Base-by-base conservation (phyloP, 2,797 vertebrate species). In the Dryobates pubescens region DNA sequence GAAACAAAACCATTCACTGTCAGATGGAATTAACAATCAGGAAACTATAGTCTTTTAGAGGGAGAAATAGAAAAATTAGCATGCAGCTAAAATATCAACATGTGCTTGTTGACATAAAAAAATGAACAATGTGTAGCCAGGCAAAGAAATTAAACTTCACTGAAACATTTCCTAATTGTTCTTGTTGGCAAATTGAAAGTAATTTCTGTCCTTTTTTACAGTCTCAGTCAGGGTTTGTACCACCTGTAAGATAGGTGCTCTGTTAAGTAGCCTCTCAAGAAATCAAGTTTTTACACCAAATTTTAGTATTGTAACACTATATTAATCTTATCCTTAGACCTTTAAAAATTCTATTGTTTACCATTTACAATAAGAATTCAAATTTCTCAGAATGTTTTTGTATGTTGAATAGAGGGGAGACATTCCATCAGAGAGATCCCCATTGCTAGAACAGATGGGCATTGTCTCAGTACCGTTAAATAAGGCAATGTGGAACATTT, bases 1-100 rank as follows among this genome's bases (percentile, higher is more conserved):
- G 92, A 96, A 97, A 96, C 89, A 93, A 95, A 96, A 94, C 86
- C 85, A 93, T 95, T 97, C 89, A 88, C 93, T 97, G 96, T 96
- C 97, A 95, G 83, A 75, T 69, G 38, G 91, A 96, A 97, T 97
- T 96, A 98, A 93, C 64, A 90, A 87, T 91, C 92, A 91, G 93
- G 92, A 96, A 96, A 65, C 64, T 73, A 26, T 17, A 83, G 82
- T 74, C 83, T 97, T 96, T 97, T 94, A 94, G 92, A 91, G 84
- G 81, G 75, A 51, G 58, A 96, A 96, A 72, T 22, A 90, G 84
- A 85, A 92, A 90, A 92, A 97, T 97, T 94, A 97, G 84, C 94
- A 96, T 95, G 94, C 54, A 96, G 91, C 92, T 90, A 86, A 81
- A 95, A 90, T 95, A 94, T 84, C 93, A 90, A 58, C 67, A 79